Base-by-base conservation (phyloP, 2,888 invertebrate species). In the Caenorhabditis becei region DNA sequence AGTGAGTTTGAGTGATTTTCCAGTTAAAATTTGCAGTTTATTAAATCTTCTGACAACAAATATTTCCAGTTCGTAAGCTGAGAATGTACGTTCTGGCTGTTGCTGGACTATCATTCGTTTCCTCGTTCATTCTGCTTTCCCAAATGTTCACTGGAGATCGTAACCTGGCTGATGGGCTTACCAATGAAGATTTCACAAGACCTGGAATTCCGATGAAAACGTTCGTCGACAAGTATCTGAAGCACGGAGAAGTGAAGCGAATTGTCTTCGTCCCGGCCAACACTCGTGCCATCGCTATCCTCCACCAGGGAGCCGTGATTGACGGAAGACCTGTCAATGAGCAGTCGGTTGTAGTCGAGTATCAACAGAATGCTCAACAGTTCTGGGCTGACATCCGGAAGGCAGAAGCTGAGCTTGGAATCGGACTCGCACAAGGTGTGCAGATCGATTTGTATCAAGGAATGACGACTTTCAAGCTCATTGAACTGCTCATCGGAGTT, bases 301-400 rank as follows among this genome's bases (percentile, higher is more conserved):
- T 87, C 1, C 82, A 83, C 35, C 82, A 77, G 2, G 87, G 87
- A 75, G 87, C 87, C 4, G 65, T 86, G 11, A 79, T 87, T 37
- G 85, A 85, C 66, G 75, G 79, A 53, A 58, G 77, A 28, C 72
- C 65, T 0, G 75, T 58, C 0, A 11, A 20, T 4, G 75, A 81
- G 8, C 44, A 61, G 24, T 72, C 80, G n/a, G 74, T 87, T 10
- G 67, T 83, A 28, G 62, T 86, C 4, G 78, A 83, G 24, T 85
- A 83, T 70, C 63, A 75, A 1, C 80, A 83, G 24, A 77, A 83
- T 37, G 72, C 86, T 10, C 82, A 78, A n/a, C 80, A 85, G 53
- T 86, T 87, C 59, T 86, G 84, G 85, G 87, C 86, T 0, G 87
- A 86, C 47, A 69, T 87, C 32, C 63, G 87, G 18, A 83, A 83